Evolutionary conservation across 2,113 vertebrate genomes (phyloP), one percentile per base, ranked within the genome.

Genomic region (Bos javanicus): DNA sequence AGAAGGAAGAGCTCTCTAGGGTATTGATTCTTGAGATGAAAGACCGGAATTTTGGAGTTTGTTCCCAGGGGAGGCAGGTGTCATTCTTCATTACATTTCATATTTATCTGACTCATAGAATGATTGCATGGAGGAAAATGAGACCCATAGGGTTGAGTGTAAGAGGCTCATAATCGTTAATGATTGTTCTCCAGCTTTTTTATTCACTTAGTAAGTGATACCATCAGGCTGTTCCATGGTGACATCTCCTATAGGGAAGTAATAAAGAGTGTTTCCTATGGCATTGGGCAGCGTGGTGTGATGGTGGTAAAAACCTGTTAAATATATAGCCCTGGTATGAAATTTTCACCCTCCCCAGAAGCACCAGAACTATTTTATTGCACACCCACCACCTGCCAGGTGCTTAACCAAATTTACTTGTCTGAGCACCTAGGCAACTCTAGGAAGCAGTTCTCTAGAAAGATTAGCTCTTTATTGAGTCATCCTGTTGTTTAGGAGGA

Each of bases 71-170:
- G 91, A 78, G 54, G 33, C 9, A 2, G 48, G 17, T 1, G 0
- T 30, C 25, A 0, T 33, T 33, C 30, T 54, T 26, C 39, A 2
- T 16, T 1, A 3, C 0, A 0, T 14, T 23, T 64, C 54, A 0
- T 33, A 3, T 21, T 52, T 14, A 10, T 13, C 46, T 28, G 57
- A 48, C 9, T 13, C 28, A 10, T 26, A 6, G n/a, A 36, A 28
- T 19, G 33, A 16, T 2, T 39, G 2, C 5, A 0, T 12, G 11
- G 36, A 36, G 11, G 59, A 4, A 16, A 50, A 16, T 7, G 10
- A 30, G 50, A 14, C 33, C 59, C 6, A 0, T 0, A 5, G 36
- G 10, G 14, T 26, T 43, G 19, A 30, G n/a, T 48, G 13, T 12
- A 3, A 1, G 43, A 64, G n/a, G 36, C 57, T 56, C 25, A 3